Evolutionary conservation across 2,113 vertebrate species (phyloP).

Genomic region (Saguinus midas): DNA sequence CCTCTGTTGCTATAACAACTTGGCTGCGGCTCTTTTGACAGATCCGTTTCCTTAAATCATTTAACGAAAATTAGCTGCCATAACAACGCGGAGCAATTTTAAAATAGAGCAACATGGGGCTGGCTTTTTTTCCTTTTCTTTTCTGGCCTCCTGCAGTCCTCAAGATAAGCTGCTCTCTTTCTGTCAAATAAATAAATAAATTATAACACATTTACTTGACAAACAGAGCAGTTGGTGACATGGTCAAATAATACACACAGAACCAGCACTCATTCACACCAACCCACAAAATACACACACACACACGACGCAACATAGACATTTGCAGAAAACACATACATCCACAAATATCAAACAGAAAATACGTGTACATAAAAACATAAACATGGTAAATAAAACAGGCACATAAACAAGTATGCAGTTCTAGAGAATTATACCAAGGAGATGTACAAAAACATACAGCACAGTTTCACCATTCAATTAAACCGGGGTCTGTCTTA

Average conservation of each 20-base stretch:
- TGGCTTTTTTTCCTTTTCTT: neutral
- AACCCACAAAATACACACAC: neutral
- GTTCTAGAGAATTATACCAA: neutral
- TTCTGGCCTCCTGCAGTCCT: slow-evolving; percentile 66
- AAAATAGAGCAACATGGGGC: slow-evolving; percentile 74
- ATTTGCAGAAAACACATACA: neutral
- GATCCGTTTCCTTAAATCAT: slow-evolving; percentile 83
- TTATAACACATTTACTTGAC: neutral
- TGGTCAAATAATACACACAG: neutral
- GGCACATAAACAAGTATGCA: neutral
- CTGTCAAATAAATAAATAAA: slow-evolving; percentile 68
- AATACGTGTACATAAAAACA: neutral
- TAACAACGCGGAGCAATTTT: slow-evolving; percentile 80
- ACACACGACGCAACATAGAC: neutral
- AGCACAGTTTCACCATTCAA: neutral
- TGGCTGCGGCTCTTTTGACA: slow-evolving; percentile 74
- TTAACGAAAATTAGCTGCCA: slow-evolving; percentile 87
- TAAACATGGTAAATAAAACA: neutral
- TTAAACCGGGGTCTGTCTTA: neutral
- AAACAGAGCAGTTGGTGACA: slow-evolving; percentile 14
- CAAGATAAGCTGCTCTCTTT: slow-evolving; percentile 81
- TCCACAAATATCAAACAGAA: neutral
- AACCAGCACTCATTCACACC: neutral
- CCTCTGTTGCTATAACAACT: slow-evolving; percentile 77
- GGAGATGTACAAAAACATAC: neutral